A percentile compares a stretch with the other conserved stretches of the same genome.
These are phyloP conservation scores for Poeciliopsis prolifica DNA, from an alignment of 2,113 vertebrate genomes.

Conservation along the genomic window DNA sequence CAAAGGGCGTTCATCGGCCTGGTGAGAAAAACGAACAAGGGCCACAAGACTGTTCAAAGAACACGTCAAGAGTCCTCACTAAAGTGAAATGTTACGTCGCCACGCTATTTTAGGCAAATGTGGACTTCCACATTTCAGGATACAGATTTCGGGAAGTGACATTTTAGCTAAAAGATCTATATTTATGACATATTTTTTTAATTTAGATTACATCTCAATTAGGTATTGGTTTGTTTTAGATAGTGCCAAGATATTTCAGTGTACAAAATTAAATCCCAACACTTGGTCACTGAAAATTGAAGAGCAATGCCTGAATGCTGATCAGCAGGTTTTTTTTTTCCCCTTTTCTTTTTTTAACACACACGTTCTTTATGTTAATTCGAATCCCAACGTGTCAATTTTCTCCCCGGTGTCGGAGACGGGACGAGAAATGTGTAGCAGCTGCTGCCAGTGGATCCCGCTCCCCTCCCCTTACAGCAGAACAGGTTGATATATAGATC, in stretches of 20 bases:
- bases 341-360: background rate
- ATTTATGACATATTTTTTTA: background rate
- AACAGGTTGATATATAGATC: conserved; percentile 31
- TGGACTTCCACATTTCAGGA: background rate
- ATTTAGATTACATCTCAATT: background rate
- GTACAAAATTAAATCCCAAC: background rate
- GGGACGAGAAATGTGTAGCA: background rate
- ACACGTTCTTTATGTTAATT: background rate
- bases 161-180: background rate
- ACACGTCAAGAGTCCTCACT: background rate
- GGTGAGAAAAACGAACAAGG: conserved; percentile 77
- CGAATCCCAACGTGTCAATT: background rate
- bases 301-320: background rate
- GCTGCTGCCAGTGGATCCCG: conserved; percentile 3
- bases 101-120: background rate
- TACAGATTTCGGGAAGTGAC: background rate
- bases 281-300: background rate
- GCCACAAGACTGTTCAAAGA: background rate
- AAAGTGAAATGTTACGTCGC: background rate
- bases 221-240: background rate
- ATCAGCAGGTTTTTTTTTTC: background rate
- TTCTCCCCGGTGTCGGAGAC: background rate
- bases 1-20: conserved; percentile 89
- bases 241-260: background rate
- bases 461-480: background rate